Conservation (phyloP, 2,797 vertebrate genomes). For the Melanotaenia parkinsoni region DNA sequence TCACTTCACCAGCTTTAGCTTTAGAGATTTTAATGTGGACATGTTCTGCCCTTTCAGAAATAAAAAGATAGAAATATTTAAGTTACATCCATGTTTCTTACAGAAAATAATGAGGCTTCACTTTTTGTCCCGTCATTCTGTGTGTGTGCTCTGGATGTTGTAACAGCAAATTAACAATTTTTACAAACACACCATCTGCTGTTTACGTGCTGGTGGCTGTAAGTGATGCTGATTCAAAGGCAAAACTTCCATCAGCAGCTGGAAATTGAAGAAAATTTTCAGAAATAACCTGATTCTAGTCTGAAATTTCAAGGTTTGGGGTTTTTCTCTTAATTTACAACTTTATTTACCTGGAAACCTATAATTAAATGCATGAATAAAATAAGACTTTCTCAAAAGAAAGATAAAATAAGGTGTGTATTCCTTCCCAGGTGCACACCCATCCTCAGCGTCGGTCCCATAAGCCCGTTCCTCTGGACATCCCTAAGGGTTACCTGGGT, state of each 20-base stretch:
- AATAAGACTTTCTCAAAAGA: not conserved
- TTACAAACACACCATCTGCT: constrained; percentile 6
- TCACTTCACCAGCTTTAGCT: not conserved
- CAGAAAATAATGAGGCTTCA: not conserved
- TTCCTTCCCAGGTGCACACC: constrained; percentile 82
- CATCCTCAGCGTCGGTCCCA: constrained; percentile 80
- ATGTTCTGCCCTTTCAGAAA: no score
- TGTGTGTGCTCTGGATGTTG: not conserved
- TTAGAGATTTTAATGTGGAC: not conserved
- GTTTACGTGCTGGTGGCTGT: constrained; percentile 5
- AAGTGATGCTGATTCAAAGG: not conserved
- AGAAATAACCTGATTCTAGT: no score
- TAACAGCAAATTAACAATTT: not conserved
- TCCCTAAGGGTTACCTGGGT: constrained; percentile 74
- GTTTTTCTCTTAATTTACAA: not conserved
- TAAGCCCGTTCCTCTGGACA: constrained; percentile 45
- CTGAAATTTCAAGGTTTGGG: not conserved
- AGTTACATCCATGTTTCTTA: not conserved
- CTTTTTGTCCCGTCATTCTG: not conserved
- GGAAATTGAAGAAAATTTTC: not conserved
- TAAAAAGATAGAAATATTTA: not conserved
- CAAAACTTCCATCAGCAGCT: no score
- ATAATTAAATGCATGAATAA: not conserved
- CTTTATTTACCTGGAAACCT: not conserved
- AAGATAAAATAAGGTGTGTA: not conserved